A percentile compares a stretch with the other conserved stretches of the same genome.
Conservation (phyloP, 2,888 invertebrate species). For the Eurytoma adleriae region DNA sequence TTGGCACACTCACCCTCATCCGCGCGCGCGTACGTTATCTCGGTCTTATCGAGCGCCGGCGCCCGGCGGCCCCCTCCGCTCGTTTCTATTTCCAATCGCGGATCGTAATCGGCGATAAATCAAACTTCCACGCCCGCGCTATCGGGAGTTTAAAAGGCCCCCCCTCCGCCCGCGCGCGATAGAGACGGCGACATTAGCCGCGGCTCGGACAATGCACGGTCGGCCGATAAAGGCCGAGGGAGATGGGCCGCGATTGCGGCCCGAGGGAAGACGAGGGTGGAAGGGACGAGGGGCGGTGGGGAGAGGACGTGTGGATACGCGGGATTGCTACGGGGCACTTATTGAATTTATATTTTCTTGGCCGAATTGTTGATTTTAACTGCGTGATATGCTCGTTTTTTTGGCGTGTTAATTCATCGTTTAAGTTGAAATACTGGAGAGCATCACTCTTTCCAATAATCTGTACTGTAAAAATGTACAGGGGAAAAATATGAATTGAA, state of each 20-base stretch:
- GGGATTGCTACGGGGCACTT: not conserved
- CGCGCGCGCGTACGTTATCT: not conserved
- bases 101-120: conserved; percentile 72
- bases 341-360: not conserved
- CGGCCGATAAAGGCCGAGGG: no score
- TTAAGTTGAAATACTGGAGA: no score
- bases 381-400: no score
- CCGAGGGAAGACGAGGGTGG: not conserved
- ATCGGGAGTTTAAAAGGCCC: conserved; percentile 28
- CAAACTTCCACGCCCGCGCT: conserved; percentile 60
- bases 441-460: no score
- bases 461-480: no score
- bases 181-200: conserved; percentile 1
- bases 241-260: not conserved
- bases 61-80: conserved; percentile 58
- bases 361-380: no score
- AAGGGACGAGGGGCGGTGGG: not conserved
- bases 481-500: no score
- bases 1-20: conserved; percentile 18
- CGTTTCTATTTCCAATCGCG: conserved; percentile 66
- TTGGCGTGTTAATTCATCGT: no score
- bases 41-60: conserved; percentile 39
- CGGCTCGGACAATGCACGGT: not conserved
- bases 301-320: not conserved
- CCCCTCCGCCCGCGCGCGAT: not conserved